Base-by-base conservation (phyloP, 1,140 invertebrate genomes). In the Drosophila pachea region DNA sequence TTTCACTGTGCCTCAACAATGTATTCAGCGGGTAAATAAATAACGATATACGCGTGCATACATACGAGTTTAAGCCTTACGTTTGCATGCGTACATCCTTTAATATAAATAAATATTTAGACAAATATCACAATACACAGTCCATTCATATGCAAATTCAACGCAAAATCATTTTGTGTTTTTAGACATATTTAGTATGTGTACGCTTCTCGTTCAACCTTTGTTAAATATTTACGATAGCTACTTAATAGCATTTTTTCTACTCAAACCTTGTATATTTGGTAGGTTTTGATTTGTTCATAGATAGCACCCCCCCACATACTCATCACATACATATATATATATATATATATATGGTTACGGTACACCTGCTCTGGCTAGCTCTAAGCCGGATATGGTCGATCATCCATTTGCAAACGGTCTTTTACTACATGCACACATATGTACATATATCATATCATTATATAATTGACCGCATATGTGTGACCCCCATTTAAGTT, bases 1-100 rank as follows among this genome's bases (percentile, higher is more conserved):
- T 12, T 47, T 47, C 43, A 9, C 47, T 42, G 62, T 59, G 63
- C 55, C 29, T 48, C 63, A 43, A 75, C 45, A 68, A 86, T 86
- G 81, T 86, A 86, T 77, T 86, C 81, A 69, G 81, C 81, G 76
- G 81, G 81, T 86, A 86, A 86, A 86, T 86, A 86, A 63, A 45
- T 49, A 54, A 67, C 42, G 59, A 35, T 40, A 36, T 9, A 36
- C 11, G 29, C 16, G 12, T 42, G 48, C 40, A 64, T 52, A 12
- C 31, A 59, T 38, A 43, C 31, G 45, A 12, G 36, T 5, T 31
- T 16, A 47, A 9, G 14, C 32, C 32, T 16, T 52, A 7, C 36
- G 5, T 42, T 14, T 35, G 49, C 42, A 14, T 49, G 35, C 42
- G 36, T 61, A 48, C 48, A 63, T 36, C 31, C 12, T 14, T 62